Evolutionary conservation across 2,888 invertebrate species (phyloP).

Genomic region (Drosophila mimetica): DNA sequence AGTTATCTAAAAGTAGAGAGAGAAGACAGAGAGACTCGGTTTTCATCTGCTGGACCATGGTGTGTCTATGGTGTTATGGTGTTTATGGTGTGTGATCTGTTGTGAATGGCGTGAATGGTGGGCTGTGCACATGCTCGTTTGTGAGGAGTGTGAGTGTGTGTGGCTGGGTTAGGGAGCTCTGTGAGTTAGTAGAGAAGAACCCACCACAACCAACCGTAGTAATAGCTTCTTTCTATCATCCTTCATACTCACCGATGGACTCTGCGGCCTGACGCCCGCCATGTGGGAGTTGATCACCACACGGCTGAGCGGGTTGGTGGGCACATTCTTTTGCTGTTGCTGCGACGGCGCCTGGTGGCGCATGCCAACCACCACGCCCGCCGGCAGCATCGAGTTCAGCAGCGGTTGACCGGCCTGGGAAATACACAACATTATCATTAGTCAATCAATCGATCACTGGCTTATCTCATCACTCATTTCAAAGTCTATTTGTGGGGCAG

Average conservation of each 20-base stretch:
- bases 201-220: conserved; percentile 65
- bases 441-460: conserved; percentile 1
- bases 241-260: conserved; percentile 87
- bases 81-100: conserved; percentile 17
- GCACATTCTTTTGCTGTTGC: conserved; percentile 90
- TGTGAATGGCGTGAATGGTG: conserved; percentile 1
- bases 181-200: conserved; percentile 67
- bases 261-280: conserved; percentile 91
- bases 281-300: conserved; percentile 93
- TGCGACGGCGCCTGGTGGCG: conserved; percentile 89
- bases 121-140: conserved; percentile 19
- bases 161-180: conserved; percentile 31
- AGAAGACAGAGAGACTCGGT: conserved; percentile 54
- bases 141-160: conserved; percentile 2
- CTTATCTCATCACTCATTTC: conserved; percentile 17
- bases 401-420: conserved; percentile 86
- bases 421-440: conserved; percentile 19
- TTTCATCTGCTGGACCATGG: conserved; percentile 43
- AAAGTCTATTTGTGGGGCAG: conserved; percentile 23
- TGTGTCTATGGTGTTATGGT: conserved; percentile 33
- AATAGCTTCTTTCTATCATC: conserved; percentile 5
- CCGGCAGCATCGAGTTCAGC: conserved; percentile 88
- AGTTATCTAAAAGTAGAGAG: conserved; percentile 89
- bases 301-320: conserved; percentile 90
- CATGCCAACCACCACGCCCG: conserved; percentile 94